phyloP scores from a whole-genome alignment of 2,113 vertebrate species.

The Myrmophylax atrothorax region DNA sequence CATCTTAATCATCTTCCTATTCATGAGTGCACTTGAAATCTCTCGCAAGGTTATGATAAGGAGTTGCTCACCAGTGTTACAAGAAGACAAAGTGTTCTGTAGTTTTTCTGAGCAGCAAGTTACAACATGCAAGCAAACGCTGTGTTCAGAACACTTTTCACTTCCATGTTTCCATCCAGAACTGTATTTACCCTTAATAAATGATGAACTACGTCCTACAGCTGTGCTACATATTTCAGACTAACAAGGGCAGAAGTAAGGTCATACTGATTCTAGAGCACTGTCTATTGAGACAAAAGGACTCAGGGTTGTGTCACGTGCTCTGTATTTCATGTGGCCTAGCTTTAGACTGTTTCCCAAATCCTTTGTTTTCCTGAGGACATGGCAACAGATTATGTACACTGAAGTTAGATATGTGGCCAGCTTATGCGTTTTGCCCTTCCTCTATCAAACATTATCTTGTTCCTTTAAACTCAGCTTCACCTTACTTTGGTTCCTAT shows the following conservation, averaged over 20 bases:
- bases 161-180: constrained; percentile 29
- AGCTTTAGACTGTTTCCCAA: neutral
- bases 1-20: constrained; percentile 40
- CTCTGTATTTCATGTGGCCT: neutral
- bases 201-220: constrained; percentile 29
- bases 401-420: neutral
- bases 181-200: constrained; percentile 52
- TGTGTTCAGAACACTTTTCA: constrained; percentile 30
- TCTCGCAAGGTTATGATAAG: constrained; percentile 30
- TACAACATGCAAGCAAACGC: neutral
- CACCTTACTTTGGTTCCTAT: constrained; percentile 47
- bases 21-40: constrained; percentile 22
- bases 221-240: constrained; percentile 49
- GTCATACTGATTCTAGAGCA: neutral
- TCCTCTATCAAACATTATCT: constrained; percentile 6
- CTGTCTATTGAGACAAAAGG: neutral
- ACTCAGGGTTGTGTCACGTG: neutral
- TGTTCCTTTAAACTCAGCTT: constrained; percentile 55
- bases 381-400: neutral
- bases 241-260: constrained; percentile 27
- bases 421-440: neutral
- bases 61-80: constrained; percentile 15
- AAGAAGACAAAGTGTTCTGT: constrained; percentile 44
- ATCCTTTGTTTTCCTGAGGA: neutral
- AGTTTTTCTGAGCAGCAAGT: constrained; percentile 19